Evolutionary conservation across 1,140 invertebrate species (phyloP), one percentile per base, ranked within the genome.

Genomic region (Drosophila pandora): DNA sequence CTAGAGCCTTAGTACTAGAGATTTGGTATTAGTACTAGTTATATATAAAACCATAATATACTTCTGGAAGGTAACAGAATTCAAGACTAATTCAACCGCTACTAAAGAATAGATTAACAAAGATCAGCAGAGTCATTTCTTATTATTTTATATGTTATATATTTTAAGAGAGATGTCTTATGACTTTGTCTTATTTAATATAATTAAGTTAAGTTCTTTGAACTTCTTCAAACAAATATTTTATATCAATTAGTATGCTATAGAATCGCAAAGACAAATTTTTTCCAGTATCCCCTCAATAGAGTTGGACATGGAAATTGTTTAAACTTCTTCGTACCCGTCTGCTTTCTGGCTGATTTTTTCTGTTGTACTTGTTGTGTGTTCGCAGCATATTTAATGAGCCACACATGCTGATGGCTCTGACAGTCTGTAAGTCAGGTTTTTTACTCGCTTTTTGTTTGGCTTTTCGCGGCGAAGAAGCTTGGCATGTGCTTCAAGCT

Each of bases 241-340:
- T 17, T 17, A 17, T 17, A 17, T 17, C 17, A 17, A 17, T 17
- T 17, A 17, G 17, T 17, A 17, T 17, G 17, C 17, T 17, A 17
- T 34, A 8, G 32, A 10, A 3, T 9, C 32, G 8, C 9, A 34
- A 0, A 34, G 32, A 34, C 32, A 8, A n/a, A 22, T 50, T 52
- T 43, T 23, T 63, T 10, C 10, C 7, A 10, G 63, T 64, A 57
- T 82, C 63, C 63, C 83, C 79, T 88, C 79, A 79, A 88, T 89
- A 70, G 79, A 67, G 72, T 79, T 82, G 67, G 84, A 79, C 84
- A 88, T 88, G 83, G 83, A 88, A 88, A 88, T 88, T 88, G 84
- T 74, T 65, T 37, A 70, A 63, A 82, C 70, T 82, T 76, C 59
- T 78, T 37, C 21, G 64, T 30, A 25, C 57, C 68, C 69, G 30